Percentiles rank a stretch among this genome's conserved stretches.
Conservation (phyloP, 2,113 vertebrate genomes). For the Tyto alba region DNA sequence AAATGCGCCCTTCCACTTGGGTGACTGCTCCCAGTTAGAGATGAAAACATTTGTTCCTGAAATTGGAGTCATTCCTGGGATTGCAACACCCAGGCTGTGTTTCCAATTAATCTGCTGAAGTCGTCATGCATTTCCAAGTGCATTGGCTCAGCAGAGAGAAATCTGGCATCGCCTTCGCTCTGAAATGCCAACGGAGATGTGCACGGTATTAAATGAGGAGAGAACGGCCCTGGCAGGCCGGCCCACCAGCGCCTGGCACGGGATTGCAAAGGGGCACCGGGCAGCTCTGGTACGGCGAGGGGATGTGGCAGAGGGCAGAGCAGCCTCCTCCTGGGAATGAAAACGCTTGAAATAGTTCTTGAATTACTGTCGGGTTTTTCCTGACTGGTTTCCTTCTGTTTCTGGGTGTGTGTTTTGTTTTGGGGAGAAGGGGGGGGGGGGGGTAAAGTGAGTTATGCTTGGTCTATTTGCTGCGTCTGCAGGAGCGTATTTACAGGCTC, state of each 20-base stretch:
- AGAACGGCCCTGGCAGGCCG: neutral
- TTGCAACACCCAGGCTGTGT: conserved; percentile 68
- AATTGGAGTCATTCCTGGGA: conserved; percentile 52
- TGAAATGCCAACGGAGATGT: neutral
- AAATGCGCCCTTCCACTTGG: conserved; percentile 45
- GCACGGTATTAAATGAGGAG: neutral
- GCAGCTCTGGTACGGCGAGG: neutral
- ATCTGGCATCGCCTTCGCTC: neutral
- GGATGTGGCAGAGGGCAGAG: neutral
- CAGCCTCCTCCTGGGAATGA: neutral
- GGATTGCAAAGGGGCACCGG: neutral
- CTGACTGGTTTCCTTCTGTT: neutral
- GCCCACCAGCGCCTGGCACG: neutral
- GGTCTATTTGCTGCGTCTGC: neutral
- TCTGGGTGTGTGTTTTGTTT: neutral
- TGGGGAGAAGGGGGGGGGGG: neutral
- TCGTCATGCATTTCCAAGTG: conserved; percentile 28
- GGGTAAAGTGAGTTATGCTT: neutral
- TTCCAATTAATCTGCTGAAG: conserved; percentile 64
- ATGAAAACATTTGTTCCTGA: conserved; percentile 66
- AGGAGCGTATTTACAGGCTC: neutral
- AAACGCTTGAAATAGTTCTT: neutral
- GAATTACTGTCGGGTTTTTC: neutral
- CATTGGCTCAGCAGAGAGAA: conserved; percentile 11
- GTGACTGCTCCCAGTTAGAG: conserved; percentile 29